Base-by-base conservation (phyloP, 2,888 invertebrate species). In the Allophyes oxyacanthae region DNA sequence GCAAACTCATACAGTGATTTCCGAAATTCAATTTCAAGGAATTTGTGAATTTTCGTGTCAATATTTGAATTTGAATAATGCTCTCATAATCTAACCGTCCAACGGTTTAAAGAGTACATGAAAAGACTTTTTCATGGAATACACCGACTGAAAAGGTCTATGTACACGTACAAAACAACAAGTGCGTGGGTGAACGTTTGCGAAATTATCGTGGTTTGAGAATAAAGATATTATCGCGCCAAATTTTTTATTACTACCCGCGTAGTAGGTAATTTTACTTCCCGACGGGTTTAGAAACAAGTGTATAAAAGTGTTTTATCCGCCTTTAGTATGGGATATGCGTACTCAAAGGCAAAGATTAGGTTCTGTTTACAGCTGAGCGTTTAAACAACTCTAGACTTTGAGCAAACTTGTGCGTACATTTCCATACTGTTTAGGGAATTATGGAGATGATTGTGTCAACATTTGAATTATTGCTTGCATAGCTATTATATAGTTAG, bases 1-100 rank as follows among this genome's bases (percentile, higher is more conserved):
- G 56, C 48, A 40, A 66, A 70, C 53, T 53, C 40, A 46, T 38
- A 51, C 44, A 49, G 51, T 57, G 33, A 54, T 63, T 59, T 46
- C 51, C 41, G 26, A 45, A 60, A 54, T 28, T 28, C 54, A 43
- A 36, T 40, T 9, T 28, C 30, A 20, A 10, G 32, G 20, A 33
- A 58, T 51, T 42, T 63, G 45, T 2, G 30, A 48, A 28, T 14
- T 28, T 37, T 30, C 14, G 20, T 9, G 46, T 64, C 53, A 64
- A 64, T 60, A 60, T 65, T 45, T 33, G 37, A 50, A 60, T 65
- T 45, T 33, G 37, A 50, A 61, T 45, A 45, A 32, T 52, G 40
- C n/a, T 36, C 37, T 34, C 34, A 62, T n/a, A n/a, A n/a, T 49
- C 26, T 44, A 49, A 44, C 33, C 25, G 13, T 42, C 45, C 45